Base-by-base conservation (phyloP, 1,140 invertebrate genomes). In the Trichonephila inaurata region DNA sequence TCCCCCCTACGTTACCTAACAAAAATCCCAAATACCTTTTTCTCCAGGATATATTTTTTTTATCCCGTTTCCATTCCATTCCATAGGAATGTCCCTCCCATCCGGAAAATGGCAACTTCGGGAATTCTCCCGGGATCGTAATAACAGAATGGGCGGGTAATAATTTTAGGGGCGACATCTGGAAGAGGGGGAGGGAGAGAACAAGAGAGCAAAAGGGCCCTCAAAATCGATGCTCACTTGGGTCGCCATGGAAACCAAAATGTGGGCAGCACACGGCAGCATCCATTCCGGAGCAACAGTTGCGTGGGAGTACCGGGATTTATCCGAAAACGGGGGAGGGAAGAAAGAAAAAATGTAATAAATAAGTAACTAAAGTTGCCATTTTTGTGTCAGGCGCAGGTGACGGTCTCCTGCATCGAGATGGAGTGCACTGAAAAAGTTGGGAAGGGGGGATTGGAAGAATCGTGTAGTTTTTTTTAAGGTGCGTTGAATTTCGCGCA, bases 141-240 rank as follows among this genome's bases (percentile, higher is more conserved):
- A 91, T 91, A 91, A 91, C 90, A 77, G 90, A 83, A 91, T 91
- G 90, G 90, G 90, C 58, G 90, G 90, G 69, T 91, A 61, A 91
- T 91, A 91, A 91, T 91, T 91, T 83, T 61, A 61, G 72, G 72
- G 89, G 72, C 90, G 90, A 85, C 90, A 91, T 91, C 90, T 82
- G 89, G 69, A 58, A 62, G 19, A 61, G 69, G 62, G 19, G 81
- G n/a, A 40, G 85, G 60, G 60, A 87, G 85, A 28, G 18, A 33
- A 60, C 33, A 33, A 77, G 77, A 83, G 81, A 83, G 77, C 77
- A 91, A 91, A 83, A 83, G 90, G 90, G 33, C 90, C 81, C 90
- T 91, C 90, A 91, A 91, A 91, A 91, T 91, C 90, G 90, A 91
- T 91, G 90, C 90, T 91, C 90, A 81, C 90, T 83, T 91, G 33